Base-by-base conservation (phyloP, 1,140 invertebrate genomes). In the Panagrolaimus sp. region DNA sequence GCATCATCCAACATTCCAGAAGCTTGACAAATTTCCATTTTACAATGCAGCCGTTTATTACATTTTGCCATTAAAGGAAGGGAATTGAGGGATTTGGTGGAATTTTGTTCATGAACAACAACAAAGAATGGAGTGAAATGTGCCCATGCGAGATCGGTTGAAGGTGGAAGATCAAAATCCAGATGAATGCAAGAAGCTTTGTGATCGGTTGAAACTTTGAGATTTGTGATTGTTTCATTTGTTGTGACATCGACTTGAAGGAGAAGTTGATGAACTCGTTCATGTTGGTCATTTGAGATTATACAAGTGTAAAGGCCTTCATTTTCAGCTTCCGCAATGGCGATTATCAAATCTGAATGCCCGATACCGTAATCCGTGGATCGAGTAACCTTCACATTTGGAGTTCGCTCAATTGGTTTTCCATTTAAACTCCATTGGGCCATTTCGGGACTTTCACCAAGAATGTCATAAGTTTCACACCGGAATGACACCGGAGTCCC, bases 271-370 rank as follows among this genome's bases (percentile, higher is more conserved):
- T 58, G 52, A 58, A 58, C 28, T 28, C 52, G 15, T 58, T 58
- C 52, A 5, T 26, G 15, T n/a, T 58, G 52, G 17, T 21, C 28
- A 21, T 28, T 28, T 10, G 21, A 21, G 52, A 58, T 28, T 1
- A 58, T 28, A 24, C 52, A 58, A n/a, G 52, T 21, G 17, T 58
- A 58, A 28, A 58, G 12, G 52, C 52, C 52, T 58, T 58, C 52
- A 21, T 58, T 58, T 24, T 58, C 52, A 0, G 15, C 52, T 58
- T 58, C 52, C 17, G 52, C 52, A 14, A 58, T 58, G 15, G 52
- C 52, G 5, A 58, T 17, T 10, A 58, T 8, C 52, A 58, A 26
- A n/a, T 58, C 52, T 0, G 52, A 58, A 28, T 58, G 28, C 10
- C 52, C 52, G 17, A 58, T 28, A 6, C 52, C 52, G n/a, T 58